Conservation (phyloP, 2,797 vertebrate genomes). For the Odontamblyopus rebecca region DNA sequence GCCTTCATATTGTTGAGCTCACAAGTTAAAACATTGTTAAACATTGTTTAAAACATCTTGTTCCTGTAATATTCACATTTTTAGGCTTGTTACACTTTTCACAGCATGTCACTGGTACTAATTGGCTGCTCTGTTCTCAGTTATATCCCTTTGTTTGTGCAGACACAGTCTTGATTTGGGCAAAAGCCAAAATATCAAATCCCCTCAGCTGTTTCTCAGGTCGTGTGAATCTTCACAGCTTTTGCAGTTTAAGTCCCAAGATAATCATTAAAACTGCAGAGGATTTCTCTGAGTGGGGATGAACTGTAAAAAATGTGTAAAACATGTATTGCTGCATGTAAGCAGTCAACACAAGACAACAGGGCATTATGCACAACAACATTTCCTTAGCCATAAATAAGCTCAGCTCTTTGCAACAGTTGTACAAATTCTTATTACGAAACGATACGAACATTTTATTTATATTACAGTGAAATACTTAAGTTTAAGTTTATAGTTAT, state of each 20-base stretch:
- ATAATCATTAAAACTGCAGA: neutral
- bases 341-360: neutral
- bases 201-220: slow-evolving; percentile 14
- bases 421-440: no score
- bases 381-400: neutral
- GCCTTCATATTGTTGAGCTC: neutral
- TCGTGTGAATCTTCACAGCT: slow-evolving; percentile 16
- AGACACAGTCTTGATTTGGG: slow-evolving; percentile 5
- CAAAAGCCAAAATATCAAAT: slow-evolving; percentile 16
- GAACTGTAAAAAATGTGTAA: neutral
- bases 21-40: no score
- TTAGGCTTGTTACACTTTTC: neutral
- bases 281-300: neutral
- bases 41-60: no score
- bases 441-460: no score
- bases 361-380: neutral
- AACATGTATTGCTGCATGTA: neutral
- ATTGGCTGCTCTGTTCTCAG: neutral
- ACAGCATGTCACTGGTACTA: neutral
- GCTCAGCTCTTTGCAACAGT: neutral
- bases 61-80: neutral
- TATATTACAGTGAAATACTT: neutral
- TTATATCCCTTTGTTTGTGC: neutral
- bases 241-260: slow-evolving; percentile 5
- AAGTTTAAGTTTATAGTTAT: neutral